phyloP scores from a whole-genome alignment of 2,797 vertebrate genomes.

The Falco naumanni region DNA sequence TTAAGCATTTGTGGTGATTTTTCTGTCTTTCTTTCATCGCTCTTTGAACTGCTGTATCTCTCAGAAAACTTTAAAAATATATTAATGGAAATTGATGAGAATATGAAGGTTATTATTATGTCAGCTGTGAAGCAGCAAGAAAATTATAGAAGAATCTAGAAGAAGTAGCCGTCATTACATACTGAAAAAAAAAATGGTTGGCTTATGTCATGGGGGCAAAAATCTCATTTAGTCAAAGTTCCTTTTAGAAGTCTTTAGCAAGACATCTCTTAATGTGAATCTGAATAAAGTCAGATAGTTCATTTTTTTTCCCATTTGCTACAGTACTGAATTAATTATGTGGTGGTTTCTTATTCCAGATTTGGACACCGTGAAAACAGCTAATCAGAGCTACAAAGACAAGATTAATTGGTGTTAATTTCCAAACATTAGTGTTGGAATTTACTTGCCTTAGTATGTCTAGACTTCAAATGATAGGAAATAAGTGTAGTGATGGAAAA shows the following conservation, averaged over 20 bases:
- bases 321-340: neutral
- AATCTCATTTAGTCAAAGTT: conserved; percentile 40
- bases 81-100: conserved; percentile 12
- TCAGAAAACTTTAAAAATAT: neutral
- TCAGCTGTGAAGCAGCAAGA: neutral
- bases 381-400: conserved; percentile 31
- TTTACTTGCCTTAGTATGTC: neutral
- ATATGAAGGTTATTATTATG: conserved; percentile 7
- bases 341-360: neutral
- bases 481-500: neutral
- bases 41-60: conserved; percentile 13
- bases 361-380: neutral
- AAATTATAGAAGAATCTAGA: conserved; percentile 25
- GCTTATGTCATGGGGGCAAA: conserved; percentile 30
- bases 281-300: conserved; percentile 8
- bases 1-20: neutral
- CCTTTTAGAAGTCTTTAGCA: conserved; percentile 5
- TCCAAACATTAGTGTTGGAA: neutral
- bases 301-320: neutral
- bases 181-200: neutral
- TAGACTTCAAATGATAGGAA: neutral
- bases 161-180: neutral
- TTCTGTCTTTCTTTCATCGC: neutral
- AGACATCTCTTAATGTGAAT: conserved; percentile 14
- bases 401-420: conserved; percentile 54